A percentile compares a stretch with the other conserved stretches of the same genome.
Evolutionary conservation across 2,797 vertebrate genomes (phyloP).

Genomic region (Craterocephalus amniculus): DNA sequence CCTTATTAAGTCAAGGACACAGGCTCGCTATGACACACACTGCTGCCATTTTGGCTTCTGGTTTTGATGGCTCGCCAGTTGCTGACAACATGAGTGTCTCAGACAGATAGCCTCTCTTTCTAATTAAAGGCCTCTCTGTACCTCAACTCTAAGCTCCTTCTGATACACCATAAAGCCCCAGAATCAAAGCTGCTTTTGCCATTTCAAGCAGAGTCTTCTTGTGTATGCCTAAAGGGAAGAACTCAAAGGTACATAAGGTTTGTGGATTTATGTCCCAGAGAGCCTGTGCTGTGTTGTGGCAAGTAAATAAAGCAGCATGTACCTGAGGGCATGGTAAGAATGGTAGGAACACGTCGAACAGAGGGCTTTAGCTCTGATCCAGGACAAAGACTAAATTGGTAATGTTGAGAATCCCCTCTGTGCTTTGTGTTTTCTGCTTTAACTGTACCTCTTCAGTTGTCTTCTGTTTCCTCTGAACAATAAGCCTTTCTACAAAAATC

Average conservation of each 20-base stretch:
- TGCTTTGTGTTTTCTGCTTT: conserved; percentile 48
- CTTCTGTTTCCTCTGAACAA: conserved; percentile 35
- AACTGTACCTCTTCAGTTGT: conserved; percentile 38
- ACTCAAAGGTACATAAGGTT: conserved; percentile 46
- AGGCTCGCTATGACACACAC: conserved; percentile 43
- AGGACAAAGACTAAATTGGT: conserved; percentile 68
- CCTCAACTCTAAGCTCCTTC: conserved; percentile 34
- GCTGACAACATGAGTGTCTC: conserved; percentile 43
- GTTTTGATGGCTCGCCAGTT: conserved; percentile 45
- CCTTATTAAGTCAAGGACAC: conserved; percentile 80
- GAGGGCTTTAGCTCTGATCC: conserved; percentile 63
- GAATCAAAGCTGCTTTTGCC: conserved; percentile 39
- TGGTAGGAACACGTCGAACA: conserved; percentile 49
- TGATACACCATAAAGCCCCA: conserved; percentile 31
- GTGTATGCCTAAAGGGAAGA: conserved; percentile 37
- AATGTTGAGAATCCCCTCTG: conserved; percentile 59
- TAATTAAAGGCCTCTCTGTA: conserved; percentile 52
- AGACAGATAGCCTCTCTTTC: conserved; percentile 56
- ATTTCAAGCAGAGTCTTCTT: conserved; percentile 26
- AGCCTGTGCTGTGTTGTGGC: conserved; percentile 50
- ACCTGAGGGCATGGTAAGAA: conserved; percentile 58
- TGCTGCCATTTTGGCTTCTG: conserved; percentile 38
- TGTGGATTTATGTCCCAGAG: conserved; percentile 49
- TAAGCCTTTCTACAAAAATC: conserved; percentile 32
- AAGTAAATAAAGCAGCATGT: conserved; percentile 72